A percentile compares a stretch with the other conserved stretches of the same genome.
Evolutionary conservation across 2,797 vertebrate genomes (phyloP).

Genomic region (Sebastiscus albofasciatus): DNA sequence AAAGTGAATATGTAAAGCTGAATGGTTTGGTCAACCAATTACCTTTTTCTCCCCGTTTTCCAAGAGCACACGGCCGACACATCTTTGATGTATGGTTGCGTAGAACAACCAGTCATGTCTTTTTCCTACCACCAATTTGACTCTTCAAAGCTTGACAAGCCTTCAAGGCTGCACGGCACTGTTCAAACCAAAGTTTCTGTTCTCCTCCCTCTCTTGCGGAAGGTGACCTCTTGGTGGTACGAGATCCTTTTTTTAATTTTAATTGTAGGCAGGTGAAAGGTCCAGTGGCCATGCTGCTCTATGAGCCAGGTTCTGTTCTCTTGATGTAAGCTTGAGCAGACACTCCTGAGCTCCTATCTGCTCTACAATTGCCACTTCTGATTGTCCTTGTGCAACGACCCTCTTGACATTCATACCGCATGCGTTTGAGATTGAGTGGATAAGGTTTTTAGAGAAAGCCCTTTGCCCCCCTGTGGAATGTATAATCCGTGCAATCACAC

Average conservation of each 20-base stretch:
- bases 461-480: neutral
- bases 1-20: no score
- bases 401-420: conserved; percentile 11
- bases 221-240: neutral
- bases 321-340: neutral
- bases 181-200: neutral
- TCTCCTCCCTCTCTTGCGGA: neutral
- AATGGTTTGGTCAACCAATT: no score
- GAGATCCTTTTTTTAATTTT: conserved; percentile 6
- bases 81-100: neutral
- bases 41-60: neutral
- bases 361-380: neutral
- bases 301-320: neutral
- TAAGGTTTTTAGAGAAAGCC: neutral
- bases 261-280: conserved; percentile 18
- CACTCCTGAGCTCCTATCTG: neutral
- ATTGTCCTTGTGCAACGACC: neutral
- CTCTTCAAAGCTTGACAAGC: neutral
- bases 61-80: neutral
- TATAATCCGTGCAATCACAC: neutral
- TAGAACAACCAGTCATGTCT: neutral
- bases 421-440: neutral
- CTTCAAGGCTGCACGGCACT: neutral
- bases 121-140: neutral
- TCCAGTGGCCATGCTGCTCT: neutral